These are phyloP conservation scores for Drosophila jambulina DNA, from an alignment of 1,140 invertebrate genomes.

Conservation along the genomic window DNA sequence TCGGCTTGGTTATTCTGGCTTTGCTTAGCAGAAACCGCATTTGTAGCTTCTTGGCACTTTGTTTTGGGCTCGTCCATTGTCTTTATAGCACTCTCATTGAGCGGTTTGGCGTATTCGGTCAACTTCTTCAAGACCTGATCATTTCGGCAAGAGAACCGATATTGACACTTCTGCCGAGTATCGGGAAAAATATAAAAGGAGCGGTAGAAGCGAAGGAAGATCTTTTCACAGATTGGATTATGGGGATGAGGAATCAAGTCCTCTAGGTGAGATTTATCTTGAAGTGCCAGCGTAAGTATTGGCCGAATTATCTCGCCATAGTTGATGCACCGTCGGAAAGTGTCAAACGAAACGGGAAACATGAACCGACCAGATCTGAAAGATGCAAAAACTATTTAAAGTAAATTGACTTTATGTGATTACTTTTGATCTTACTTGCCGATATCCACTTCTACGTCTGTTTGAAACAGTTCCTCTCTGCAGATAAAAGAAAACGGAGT, in stretches of 20 bases:
- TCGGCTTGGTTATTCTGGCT: too few species aligned
- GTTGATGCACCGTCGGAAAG: constrained; percentile 39
- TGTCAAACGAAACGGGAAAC: constrained; percentile 41
- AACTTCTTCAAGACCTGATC: constrained; percentile 8
- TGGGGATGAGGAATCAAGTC: not conserved
- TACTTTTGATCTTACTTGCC: constrained; percentile 11
- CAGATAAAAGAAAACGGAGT: not conserved
- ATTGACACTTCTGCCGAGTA: constrained; percentile 5
- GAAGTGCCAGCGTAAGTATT: not conserved
- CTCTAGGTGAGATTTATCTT: not conserved
- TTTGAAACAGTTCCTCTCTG: not conserved
- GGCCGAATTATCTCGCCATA: constrained; percentile 27
- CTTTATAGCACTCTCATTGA: constrained; percentile 13
- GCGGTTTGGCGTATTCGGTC: not conserved
- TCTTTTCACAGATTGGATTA: constrained; percentile 15
- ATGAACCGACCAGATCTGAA: constrained; percentile 18
- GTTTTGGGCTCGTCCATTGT: not conserved
- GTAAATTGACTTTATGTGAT: not conserved
- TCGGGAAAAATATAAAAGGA: constrained; percentile 41
- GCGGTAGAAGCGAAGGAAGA: constrained; percentile 30
- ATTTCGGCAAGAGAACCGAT: constrained; percentile 21
- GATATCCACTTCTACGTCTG: constrained; percentile 11
- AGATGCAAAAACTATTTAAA: not conserved
- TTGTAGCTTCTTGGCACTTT: not conserved
- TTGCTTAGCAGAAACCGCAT: not conserved